These are phyloP conservation scores for Lepisosteus osseus DNA, from an alignment of 2,113 vertebrate genomes.

Conservation along the genomic window DNA sequence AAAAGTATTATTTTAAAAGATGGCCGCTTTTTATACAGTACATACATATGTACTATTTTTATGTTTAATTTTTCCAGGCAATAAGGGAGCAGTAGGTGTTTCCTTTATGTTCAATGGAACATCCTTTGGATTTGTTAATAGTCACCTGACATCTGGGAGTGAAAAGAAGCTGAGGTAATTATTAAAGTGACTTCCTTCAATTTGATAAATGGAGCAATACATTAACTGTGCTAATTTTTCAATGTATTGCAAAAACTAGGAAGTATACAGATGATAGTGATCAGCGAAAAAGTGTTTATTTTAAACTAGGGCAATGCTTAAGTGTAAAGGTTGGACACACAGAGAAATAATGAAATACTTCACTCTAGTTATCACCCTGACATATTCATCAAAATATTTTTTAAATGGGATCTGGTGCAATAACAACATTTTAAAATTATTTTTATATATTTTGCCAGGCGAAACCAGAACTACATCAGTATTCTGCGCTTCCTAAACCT, in stretches of 20 bases:
- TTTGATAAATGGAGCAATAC: background rate
- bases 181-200: background rate
- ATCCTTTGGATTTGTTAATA: slow-evolving; percentile 96
- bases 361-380: no score
- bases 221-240: background rate
- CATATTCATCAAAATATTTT: no score
- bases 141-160: slow-evolving; percentile 93
- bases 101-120: slow-evolving; percentile 98
- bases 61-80: slow-evolving; percentile 61
- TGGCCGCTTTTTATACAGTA: no score
- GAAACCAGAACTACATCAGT: slow-evolving; percentile 91
- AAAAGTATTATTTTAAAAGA: no score
- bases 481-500: slow-evolving; percentile 91
- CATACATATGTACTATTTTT: slow-evolving; percentile 24
- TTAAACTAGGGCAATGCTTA: no score
- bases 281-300: no score
- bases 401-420: no score
- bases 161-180: slow-evolving; percentile 93
- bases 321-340: no score
- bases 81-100: slow-evolving; percentile 95
- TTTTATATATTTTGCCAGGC: slow-evolving; percentile 60
- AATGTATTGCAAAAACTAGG: no score
- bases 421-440: no score
- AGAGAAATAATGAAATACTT: no score
- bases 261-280: no score